These are phyloP conservation scores for Caenorhabditis afra DNA, from an alignment of 2,888 invertebrate genomes.

Conservation along the genomic window DNA sequence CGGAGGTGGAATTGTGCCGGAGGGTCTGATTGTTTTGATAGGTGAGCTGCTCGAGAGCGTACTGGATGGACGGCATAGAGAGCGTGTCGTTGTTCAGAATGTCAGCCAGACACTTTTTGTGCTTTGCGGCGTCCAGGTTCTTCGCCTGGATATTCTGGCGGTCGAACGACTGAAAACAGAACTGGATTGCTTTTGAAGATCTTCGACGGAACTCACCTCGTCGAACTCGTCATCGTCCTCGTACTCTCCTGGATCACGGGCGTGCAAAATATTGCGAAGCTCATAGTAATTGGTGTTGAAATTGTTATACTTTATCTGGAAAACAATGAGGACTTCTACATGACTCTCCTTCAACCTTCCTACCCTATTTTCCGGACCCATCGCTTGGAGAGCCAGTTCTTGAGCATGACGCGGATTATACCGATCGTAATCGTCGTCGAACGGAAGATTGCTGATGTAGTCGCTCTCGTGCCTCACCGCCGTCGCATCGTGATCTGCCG, in stretches of 20 bases:
- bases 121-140: conserved; percentile 51
- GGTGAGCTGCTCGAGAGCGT: conserved; percentile 29
- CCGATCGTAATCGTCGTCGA: conserved; percentile 21
- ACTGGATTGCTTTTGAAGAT: background rate
- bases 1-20: conserved; percentile 5
- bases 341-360: no score
- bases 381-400: conserved; percentile 2
- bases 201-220: conserved; percentile 19
- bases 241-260: conserved; percentile 8
- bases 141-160: conserved; percentile 36
- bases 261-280: background rate
- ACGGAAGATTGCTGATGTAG: background rate
- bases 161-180: conserved; percentile 38
- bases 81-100: conserved; percentile 43
- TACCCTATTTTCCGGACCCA: conserved; percentile 32
- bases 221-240: conserved; percentile 48
- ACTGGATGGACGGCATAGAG: conserved; percentile 46
- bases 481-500: no score
- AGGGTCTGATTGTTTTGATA: conserved; percentile 14
- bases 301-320: conserved; percentile 16
- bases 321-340: background rate
- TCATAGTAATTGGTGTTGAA: background rate
- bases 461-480: no score
- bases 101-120: conserved; percentile 52
- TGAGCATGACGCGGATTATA: conserved; percentile 19